Conservation (phyloP, 2,113 vertebrate genomes). For the Grammomys surdaster region DNA sequence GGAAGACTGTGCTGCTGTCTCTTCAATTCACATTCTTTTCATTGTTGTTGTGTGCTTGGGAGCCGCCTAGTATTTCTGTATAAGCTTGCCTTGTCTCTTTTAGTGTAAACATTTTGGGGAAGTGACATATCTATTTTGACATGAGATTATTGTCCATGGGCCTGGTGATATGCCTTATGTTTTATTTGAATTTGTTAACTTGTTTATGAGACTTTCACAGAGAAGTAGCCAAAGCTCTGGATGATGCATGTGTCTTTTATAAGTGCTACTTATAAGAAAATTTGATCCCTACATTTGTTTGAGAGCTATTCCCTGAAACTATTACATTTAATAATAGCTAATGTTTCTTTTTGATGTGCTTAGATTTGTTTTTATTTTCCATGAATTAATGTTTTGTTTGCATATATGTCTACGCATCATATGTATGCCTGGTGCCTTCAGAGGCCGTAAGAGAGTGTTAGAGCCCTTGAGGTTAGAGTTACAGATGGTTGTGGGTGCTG, state of each 20-base stretch:
- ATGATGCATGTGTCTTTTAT: slow-evolving; percentile 3
- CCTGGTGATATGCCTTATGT: background rate
- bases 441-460: background rate
- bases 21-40: background rate
- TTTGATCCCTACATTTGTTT: background rate
- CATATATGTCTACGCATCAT: background rate
- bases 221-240: background rate
- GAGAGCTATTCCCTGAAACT: background rate
- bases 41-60: background rate
- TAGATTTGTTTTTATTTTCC: background rate
- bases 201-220: slow-evolving; percentile 22
- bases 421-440: background rate
- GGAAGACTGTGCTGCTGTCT: background rate
- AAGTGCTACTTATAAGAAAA: background rate
- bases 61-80: background rate
- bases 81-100: background rate
- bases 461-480: background rate
- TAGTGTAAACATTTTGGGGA: background rate
- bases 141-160: background rate
- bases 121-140: background rate
- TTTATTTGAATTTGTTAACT: slow-evolving; percentile 29
- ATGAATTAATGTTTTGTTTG: background rate
- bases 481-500: background rate
- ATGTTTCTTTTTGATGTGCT: slow-evolving; percentile 52
- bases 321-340: slow-evolving; percentile 12